Percentiles rank a stretch among this genome's conserved stretches.
Conservation (phyloP, 2,888 invertebrate species). For the Pristionchus maxplancki region DNA sequence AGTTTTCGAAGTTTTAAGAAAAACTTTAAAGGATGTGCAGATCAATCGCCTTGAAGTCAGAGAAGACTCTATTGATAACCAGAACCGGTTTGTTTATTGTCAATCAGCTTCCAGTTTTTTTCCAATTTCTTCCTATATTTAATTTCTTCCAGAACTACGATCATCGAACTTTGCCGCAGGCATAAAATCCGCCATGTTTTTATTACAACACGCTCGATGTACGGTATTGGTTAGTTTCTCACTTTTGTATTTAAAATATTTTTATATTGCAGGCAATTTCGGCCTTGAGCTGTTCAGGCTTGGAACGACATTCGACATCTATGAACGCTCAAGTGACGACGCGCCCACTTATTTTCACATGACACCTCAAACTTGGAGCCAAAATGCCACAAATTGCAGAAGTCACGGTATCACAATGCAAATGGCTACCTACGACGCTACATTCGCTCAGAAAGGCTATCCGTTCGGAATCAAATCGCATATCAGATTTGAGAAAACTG, state of each 20-base stretch:
- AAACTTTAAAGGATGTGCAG: not conserved
- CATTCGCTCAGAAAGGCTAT: not conserved
- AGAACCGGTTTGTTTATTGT: no score
- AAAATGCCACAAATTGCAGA: not conserved
- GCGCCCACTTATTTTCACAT: not conserved
- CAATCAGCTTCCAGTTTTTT: no score
- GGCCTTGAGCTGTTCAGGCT: not conserved
- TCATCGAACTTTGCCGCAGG: no score
- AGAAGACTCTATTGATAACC: not conserved
- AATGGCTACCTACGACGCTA: not conserved
- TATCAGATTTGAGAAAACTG: not conserved
- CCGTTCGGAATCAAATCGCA: not conserved
- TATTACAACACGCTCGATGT: no score
- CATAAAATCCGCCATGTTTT: no score
- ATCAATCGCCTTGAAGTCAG: not conserved
- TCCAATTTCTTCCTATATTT: no score
- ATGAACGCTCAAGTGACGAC: not conserved
- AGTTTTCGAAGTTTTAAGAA: not conserved
- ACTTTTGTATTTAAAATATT: no score
- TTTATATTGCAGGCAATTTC: no score
- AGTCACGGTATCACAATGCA: not conserved
- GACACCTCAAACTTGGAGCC: not conserved
- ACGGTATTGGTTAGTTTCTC: no score
- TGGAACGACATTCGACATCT: not conserved
- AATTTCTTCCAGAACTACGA: no score